phyloP scores from a whole-genome alignment of 2,797 vertebrate species.

The Acipenser ruthenus region DNA sequence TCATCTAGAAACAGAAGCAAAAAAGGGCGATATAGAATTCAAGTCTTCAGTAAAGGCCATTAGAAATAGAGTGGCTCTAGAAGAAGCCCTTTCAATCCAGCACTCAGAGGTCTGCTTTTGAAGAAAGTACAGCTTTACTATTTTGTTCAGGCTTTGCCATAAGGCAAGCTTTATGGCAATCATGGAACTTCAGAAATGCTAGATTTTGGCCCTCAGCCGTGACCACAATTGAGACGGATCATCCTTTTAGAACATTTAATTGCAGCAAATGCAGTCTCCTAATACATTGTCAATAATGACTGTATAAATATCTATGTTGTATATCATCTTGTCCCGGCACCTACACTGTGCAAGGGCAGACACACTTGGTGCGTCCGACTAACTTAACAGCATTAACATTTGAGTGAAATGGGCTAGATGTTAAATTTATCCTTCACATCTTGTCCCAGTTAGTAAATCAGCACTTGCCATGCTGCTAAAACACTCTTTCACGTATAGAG shows the following conservation, averaged over 20 bases:
- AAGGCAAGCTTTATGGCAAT: neutral
- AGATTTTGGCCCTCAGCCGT: neutral
- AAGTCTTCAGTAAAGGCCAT: no score
- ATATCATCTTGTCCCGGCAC: conserved; percentile 56
- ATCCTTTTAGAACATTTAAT: conserved; percentile 4
- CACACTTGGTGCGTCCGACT: conserved; percentile 42
- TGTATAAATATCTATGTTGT: conserved; percentile 43
- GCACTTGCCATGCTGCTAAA: neutral
- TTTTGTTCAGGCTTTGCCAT: neutral
- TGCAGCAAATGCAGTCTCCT: conserved; percentile 10
- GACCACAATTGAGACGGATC: neutral
- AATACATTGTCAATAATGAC: no score
- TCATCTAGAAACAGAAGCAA: no score
- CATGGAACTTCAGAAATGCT: neutral
- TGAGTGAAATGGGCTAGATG: conserved; percentile 53
- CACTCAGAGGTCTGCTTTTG: no score
- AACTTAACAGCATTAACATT: conserved; percentile 57
- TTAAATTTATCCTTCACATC: conserved; percentile 48
- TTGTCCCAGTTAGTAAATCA: neutral
- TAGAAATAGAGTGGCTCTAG: no score
- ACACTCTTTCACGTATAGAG: neutral
- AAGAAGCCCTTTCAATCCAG: no score
- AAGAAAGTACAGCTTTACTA: neutral
- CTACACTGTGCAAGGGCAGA: conserved; percentile 46
- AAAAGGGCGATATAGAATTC: no score